phyloP scores from a whole-genome alignment of 2,888 invertebrate species.

The Ceraclea dissimilis region DNA sequence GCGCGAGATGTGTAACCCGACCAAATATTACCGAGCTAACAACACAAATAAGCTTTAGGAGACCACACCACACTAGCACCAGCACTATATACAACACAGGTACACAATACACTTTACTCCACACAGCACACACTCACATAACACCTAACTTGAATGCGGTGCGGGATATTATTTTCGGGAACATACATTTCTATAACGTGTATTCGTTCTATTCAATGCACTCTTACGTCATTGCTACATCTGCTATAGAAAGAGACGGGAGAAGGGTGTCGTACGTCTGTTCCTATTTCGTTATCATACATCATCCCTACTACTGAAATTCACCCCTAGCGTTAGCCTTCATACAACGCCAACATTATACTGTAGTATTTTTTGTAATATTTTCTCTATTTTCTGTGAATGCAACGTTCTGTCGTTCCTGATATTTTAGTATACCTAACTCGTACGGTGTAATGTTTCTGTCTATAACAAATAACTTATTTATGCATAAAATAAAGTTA shows the following conservation, averaged over 20 bases:
- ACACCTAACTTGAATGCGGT: conserved; percentile 23
- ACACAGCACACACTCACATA: conserved; percentile 9
- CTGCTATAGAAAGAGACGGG: conserved; percentile 13
- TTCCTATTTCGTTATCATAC: conserved; percentile 6
- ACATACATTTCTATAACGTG: background rate
- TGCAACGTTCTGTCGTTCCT: no score
- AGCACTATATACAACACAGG: conserved; percentile 1
- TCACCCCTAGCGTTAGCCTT: conserved; percentile 15
- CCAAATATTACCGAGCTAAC: conserved; percentile 14
- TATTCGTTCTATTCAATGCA: background rate
- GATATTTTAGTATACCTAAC: no score
- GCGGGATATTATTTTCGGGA: conserved; percentile 20
- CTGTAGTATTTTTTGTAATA: conserved; percentile 1
- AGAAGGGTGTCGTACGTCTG: conserved; percentile 15
- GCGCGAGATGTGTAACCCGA: conserved; percentile 7
- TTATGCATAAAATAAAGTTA: no score
- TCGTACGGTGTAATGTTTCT: no score
- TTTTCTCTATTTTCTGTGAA: no score
- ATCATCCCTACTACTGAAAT: conserved; percentile 21
- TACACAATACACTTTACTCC: background rate
- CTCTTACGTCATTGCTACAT: background rate
- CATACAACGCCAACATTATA: background rate
- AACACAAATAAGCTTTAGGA: conserved; percentile 12
- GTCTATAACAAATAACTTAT: no score
- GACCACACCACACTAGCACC: background rate